phyloP scores from a whole-genome alignment of 1,140 invertebrate genomes.

The Probaryconus sp. region DNA sequence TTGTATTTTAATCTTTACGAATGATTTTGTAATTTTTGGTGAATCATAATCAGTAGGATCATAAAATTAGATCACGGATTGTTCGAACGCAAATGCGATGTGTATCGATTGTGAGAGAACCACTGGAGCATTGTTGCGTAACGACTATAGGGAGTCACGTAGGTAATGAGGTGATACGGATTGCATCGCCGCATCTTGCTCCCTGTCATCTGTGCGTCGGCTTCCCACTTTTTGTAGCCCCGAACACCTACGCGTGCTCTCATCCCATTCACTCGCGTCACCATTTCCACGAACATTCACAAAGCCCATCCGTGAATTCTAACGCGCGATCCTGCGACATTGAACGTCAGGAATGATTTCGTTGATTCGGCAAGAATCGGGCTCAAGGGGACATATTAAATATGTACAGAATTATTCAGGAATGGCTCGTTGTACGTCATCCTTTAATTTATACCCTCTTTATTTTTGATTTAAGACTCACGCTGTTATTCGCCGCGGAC shows the following conservation, averaged over 20 bases:
- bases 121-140: constrained; percentile 53
- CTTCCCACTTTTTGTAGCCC: constrained; percentile 48
- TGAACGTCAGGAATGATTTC: not conserved
- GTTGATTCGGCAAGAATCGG: constrained; percentile 16
- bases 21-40: too few species aligned
- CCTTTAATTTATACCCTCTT: constrained; percentile 27
- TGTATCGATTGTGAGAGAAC: constrained; percentile 55
- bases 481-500: too few species aligned
- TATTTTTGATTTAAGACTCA: constrained; percentile 37
- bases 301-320: not conserved
- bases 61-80: too few species aligned
- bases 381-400: constrained; percentile 40
- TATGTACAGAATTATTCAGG: constrained; percentile 21
- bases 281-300: constrained; percentile 23
- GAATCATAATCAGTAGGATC: too few species aligned
- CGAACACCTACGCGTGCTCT: constrained; percentile 36
- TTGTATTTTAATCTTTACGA: too few species aligned
- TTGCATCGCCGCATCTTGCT: constrained; percentile 58
- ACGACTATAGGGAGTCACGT: constrained; percentile 59
- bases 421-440: too few species aligned
- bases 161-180: constrained; percentile 66
- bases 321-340: not conserved
- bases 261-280: constrained; percentile 18
- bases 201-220: constrained; percentile 36
- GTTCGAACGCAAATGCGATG: constrained; percentile 27